Conservation (phyloP, 2,113 vertebrate genomes). For the Syngnathus floridae region DNA sequence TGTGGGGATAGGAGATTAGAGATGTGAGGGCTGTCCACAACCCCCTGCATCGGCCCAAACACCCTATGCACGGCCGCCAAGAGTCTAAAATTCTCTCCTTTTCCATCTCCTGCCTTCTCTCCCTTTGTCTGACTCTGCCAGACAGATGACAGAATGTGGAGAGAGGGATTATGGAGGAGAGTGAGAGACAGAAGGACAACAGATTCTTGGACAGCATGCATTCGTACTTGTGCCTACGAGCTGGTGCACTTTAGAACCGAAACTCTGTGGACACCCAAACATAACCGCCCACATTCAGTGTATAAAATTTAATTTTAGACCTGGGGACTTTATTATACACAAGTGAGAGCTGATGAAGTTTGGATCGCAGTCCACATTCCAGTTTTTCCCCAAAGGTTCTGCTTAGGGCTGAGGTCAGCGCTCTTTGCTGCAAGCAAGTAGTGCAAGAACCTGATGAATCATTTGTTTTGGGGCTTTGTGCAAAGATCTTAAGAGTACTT, state of each 20-base stretch:
- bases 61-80: slow-evolving; percentile 32
- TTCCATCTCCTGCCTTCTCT: slow-evolving; percentile 1
- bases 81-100: slow-evolving; percentile 19
- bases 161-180: slow-evolving; percentile 44
- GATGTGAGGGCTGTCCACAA: slow-evolving; percentile 45
- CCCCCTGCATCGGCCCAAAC: slow-evolving; percentile 45
- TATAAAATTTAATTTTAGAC: not conserved
- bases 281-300: not conserved
- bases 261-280: slow-evolving; percentile 3
- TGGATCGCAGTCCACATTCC: not conserved
- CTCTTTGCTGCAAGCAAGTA: not conserved
- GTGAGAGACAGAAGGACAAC: slow-evolving; percentile 37
- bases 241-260: slow-evolving; percentile 4
- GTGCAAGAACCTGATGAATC: not conserved
- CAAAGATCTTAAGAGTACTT: not conserved
- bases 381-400: not conserved
- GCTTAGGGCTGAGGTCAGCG: not conserved
- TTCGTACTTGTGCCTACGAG: not conserved
- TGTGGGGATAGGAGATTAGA: slow-evolving; percentile 31
- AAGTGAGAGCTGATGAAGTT: not conserved
- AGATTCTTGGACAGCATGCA: slow-evolving; percentile 29
- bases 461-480: slow-evolving; percentile 1
- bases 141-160: slow-evolving; percentile 51
- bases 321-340: not conserved
- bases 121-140: slow-evolving; percentile 27